Base-by-base conservation (phyloP, 92 coral and sea anemone genomes). In the Meandrina meandrites region DNA sequence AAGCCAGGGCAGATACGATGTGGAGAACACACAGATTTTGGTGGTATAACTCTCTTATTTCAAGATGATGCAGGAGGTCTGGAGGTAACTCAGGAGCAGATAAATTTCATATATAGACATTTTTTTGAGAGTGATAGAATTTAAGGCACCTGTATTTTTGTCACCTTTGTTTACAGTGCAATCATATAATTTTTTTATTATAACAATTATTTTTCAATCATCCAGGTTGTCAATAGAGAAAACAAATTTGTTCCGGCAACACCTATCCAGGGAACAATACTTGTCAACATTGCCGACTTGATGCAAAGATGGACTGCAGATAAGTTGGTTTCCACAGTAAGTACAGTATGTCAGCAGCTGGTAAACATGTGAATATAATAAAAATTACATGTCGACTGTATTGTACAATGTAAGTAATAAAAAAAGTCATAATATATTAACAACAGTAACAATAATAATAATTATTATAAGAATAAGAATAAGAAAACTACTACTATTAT, bases 281-380 rank as follows among this genome's bases (percentile, higher is more conserved):
- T 95, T 84, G 94, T 95, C 40, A 95, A 95, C 79, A 91, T 95
- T 58, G 91, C 94, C 14, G 98, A 95, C 82, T 83, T 95, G 88
- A 83, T 95, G 94, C 98, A 95, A 62, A 88, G 94, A 34, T 95
- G 98, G 96, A 93, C 96, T 42, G 92, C 96, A 53, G 93, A 95
- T 91, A 82, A 90, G 86, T 86, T 93, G 30, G 92, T 78, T 50
- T 95, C 98, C 1, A 91, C 98, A 72, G 98, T 95, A 40, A 73
- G 28, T 66, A 6, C 5, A 16, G 8, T 24, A 11, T 62, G 24
- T 0, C 31, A 24, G 68, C 15, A 57, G 64, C 3, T 60, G 30
- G 28, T 30, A 6, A 60, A 60, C 71, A 24, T 24, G 31, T 66
- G 30, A 19, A 62, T 62, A 62, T 19, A 19, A 27, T 62, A 27